Conservation (phyloP, 2,797 vertebrate species). For the Zenarchopterus dispar region DNA sequence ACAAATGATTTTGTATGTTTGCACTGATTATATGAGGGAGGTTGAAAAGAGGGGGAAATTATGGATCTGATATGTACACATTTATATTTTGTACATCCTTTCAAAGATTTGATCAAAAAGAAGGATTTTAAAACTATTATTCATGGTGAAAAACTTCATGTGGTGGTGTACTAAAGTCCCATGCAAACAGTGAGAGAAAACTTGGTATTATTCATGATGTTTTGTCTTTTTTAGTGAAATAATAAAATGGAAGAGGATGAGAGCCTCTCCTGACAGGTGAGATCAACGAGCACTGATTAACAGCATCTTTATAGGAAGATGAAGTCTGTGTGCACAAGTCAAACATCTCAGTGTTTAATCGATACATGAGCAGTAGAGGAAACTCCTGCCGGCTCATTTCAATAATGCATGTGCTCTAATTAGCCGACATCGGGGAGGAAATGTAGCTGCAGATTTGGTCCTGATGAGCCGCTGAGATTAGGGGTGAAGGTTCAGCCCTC, state of each 20-base stretch:
- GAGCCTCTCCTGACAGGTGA: slow-evolving; percentile 8
- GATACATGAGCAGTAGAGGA: slow-evolving; percentile 11
- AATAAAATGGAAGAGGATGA: neutral
- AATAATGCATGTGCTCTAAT: slow-evolving; percentile 28
- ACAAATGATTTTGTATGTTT: too few relatives aligned
- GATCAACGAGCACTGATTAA: slow-evolving; percentile 15
- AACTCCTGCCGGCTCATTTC: slow-evolving; percentile 25
- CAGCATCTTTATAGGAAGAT: slow-evolving; percentile 15
- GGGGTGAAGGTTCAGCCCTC: neutral
- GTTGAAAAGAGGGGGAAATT: too few relatives aligned
- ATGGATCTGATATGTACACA: too few relatives aligned
- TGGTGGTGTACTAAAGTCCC: too few relatives aligned
- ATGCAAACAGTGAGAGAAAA: too few relatives aligned
- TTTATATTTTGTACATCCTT: neutral
- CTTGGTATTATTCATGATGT: too few relatives aligned
- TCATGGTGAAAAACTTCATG: too few relatives aligned
- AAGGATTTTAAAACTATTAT: too few relatives aligned
- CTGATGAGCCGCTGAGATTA: slow-evolving; percentile 34
- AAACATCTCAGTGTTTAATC: slow-evolving; percentile 9
- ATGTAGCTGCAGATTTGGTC: neutral
- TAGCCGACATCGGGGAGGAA: slow-evolving; percentile 18
- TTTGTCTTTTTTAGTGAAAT: too few relatives aligned
- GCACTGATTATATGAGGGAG: too few relatives aligned
- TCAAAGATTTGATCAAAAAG: neutral
- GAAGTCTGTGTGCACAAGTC: neutral